Evolutionary conservation across 2,113 vertebrate genomes (phyloP), one percentile per base, ranked within the genome.

Genomic region (Seriola aureovittata): DNA sequence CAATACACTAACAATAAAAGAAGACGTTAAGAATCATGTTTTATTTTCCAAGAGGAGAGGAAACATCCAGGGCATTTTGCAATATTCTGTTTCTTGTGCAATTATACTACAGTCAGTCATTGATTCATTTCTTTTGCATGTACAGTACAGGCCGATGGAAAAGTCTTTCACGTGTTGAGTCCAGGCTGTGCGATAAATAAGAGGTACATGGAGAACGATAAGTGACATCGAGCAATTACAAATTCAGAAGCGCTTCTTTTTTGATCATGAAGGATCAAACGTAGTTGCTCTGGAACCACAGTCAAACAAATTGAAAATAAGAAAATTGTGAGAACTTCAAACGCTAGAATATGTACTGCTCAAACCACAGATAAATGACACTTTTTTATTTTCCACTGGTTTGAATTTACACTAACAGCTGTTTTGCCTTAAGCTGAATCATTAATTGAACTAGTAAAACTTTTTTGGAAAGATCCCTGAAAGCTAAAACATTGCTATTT

Each of bases 381-480:
- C 4, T 19, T 17, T 17, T 54, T 62, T 55, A 55, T 55, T 55
- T 23, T 55, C 52, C 52, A 8, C 8, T 19, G 50, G 17, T 8
- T 52, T 52, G 50, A 52, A 42, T 60, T 67, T 60, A n/a, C 19
- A 34, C 32, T 12, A 50, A 4, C 59, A 54, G 36, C 14, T 55
- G 7, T 46, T 64, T 65, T 60, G 10, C 23, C 8, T 32, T 21
- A 19, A 58, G 69, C 50, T 19, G 64, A 57, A 58, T 52, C 4
- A 40, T 14, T 63, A 63, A 59, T 55, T 64, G 0, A 69, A 71
- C 52, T 16, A 60, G 21, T 42, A 16, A 59, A 78, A 19, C 65
- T 34, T 66, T 25, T 55, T 4, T 64, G 48, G 25, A 81, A 81
- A 74, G 38, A 68, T 84, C 69, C 85, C 80, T 84, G 85, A 87